Base-by-base conservation (phyloP, 2,888 invertebrate species). In the Eudasyphora cyanicolor region DNA sequence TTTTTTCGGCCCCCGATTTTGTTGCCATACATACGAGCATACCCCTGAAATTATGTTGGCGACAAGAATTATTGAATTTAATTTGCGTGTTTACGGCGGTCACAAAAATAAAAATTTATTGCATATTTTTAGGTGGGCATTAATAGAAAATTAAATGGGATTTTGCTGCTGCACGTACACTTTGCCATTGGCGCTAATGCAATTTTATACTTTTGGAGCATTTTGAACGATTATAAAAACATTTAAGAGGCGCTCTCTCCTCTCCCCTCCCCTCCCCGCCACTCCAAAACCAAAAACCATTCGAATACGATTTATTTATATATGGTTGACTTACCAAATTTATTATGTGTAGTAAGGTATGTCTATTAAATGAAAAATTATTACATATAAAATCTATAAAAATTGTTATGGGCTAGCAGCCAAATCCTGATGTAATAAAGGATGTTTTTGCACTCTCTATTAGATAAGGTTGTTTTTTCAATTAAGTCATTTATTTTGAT, bases 131-230 rank as follows among this genome's bases (percentile, higher is more conserved):
- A 76, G 49, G 42, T n/a, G 32, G 70, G 2, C 73, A 71, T 80
- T 80, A 80, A 70, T 74, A 70, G 79, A 62, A 80, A 75, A 80
- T 77, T 83, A 74, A 77, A 74, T 27, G 62, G 54, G 19, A 80
- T 77, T 83, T 64, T 17, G 17, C 8, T 64, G 24, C 12, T 29
- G 12, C n/a, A n/a, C n/a, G 8, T n/a, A 35, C 35, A 8, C 10
- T 62, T 8, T 29, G 8, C n/a, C n/a, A n/a, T n/a, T n/a, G n/a
- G n/a, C 10, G 10, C 35, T 38, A 17, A 17, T 62, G 3, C 27
- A 17, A 2, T 24, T 54, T 27, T 57, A 24, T 21, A 21, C 24
- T 54, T 38, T 64, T 29, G 29, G 19, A 35, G 12, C 19, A 64
- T 64, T 19, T 19, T 38, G n/a, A 1, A 10, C 19, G 4, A 32